Evolutionary conservation across 2,888 invertebrate genomes (phyloP).

Genomic region (Athetis lepigone): DNA sequence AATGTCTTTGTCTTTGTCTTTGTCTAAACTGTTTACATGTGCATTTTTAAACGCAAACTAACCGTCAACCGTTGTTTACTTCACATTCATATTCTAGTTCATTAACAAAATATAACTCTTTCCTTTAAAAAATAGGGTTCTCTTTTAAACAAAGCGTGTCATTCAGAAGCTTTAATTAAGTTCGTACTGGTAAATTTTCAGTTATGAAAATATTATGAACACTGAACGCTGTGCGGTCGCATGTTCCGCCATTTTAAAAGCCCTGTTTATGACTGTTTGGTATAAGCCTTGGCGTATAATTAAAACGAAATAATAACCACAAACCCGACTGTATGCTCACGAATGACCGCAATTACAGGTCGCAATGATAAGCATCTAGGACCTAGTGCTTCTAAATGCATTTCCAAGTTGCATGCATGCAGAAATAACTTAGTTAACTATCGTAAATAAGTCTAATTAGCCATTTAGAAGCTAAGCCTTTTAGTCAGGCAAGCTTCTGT

Average conservation of each 20-base stretch:
- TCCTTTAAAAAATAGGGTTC: background rate
- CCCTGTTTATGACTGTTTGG: constrained; percentile 31
- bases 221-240: constrained; percentile 24
- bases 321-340: constrained; percentile 1
- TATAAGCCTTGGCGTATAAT: constrained; percentile 43
- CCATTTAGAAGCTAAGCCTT: background rate
- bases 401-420: constrained; percentile 24
- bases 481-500: background rate
- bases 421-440: background rate
- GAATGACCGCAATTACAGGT: constrained; percentile 34
- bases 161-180: constrained; percentile 25
- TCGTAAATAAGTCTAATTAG: constrained; percentile 18
- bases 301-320: constrained; percentile 21
- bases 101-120: background rate
- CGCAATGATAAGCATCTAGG: constrained; percentile 33
- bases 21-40: background rate
- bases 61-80: background rate
- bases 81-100: background rate
- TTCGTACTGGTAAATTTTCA: constrained; percentile 10
- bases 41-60: background rate
- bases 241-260: constrained; percentile 38
- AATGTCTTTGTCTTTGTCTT: no score
- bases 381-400: constrained; percentile 17
- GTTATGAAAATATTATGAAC: constrained; percentile 24
- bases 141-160: constrained; percentile 5